A percentile compares a stretch with the other conserved stretches of the same genome.
Conservation (phyloP, 2,113 vertebrate genomes). For the Boulengeromyrus knoepffleri region DNA sequence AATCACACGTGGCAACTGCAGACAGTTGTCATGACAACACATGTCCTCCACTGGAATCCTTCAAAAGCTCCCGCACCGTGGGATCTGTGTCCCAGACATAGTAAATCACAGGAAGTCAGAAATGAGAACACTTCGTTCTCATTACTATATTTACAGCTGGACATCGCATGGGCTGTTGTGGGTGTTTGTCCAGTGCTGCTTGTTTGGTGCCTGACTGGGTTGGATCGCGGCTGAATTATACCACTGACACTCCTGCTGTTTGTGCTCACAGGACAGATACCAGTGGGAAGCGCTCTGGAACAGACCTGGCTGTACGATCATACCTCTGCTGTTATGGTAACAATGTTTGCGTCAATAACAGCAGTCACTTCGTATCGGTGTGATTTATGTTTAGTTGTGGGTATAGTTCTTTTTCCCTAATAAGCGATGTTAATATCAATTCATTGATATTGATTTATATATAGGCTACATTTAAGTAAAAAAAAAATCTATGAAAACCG, state of each 20-base stretch:
- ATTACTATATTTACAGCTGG: background rate
- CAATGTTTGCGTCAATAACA: background rate
- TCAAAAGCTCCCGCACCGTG: background rate
- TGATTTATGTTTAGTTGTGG: background rate
- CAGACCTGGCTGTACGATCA: background rate
- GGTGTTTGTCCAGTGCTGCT: background rate
- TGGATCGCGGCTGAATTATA: background rate
- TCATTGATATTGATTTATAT: background rate
- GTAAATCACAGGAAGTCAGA: background rate
- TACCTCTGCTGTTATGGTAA: background rate
- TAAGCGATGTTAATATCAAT: background rate
- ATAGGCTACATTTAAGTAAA: background rate
- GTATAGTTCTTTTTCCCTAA: background rate
- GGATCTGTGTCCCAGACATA: background rate
- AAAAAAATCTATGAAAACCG: background rate
- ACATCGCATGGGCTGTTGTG: background rate
- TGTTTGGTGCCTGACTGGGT: background rate
- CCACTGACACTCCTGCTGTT: background rate
- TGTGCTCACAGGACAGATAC: background rate
- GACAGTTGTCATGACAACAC: slow-evolving; percentile 9
- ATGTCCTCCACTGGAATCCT: background rate
- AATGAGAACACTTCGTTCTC: background rate
- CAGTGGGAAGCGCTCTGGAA: background rate
- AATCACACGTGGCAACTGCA: background rate
- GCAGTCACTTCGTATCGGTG: background rate